Percentiles rank a stretch among this genome's conserved stretches.
These are phyloP conservation scores for Pycnonotus jocosus DNA, from an alignment of 2,113 vertebrate genomes.

Conservation along the genomic window DNA sequence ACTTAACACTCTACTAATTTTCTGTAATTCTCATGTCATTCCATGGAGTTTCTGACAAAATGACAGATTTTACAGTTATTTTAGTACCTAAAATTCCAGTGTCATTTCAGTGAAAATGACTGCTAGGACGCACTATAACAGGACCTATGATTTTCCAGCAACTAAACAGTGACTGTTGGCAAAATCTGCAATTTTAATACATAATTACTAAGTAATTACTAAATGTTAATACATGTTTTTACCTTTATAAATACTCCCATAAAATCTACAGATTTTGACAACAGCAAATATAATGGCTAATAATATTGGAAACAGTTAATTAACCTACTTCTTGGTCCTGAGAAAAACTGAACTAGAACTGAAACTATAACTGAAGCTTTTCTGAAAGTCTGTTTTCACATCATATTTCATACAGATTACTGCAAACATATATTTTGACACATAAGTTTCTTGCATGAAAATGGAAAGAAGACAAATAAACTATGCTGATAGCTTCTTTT, in stretches of 20 bases:
- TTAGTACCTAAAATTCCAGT: background rate
- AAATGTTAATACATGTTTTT: accelerated
- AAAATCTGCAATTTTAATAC: background rate
- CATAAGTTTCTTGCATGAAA: background rate
- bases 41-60: background rate
- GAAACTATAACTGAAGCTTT: background rate
- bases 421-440: background rate
- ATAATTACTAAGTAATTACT: background rate
- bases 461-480: background rate
- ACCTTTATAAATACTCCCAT: background rate
- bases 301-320: background rate
- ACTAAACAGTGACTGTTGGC: background rate
- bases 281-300: background rate
- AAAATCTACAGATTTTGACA: background rate
- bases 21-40: background rate
- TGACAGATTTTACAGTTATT: background rate
- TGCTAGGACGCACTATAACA: background rate
- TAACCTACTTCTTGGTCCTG: background rate
- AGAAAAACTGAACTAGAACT: background rate
- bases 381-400: background rate
- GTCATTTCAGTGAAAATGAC: background rate
- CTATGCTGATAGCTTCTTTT: background rate
- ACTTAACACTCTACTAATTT: background rate
- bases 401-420: background rate
- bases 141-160: background rate